A percentile compares a stretch with the other conserved stretches of the same genome.
phyloP scores from a whole-genome alignment of 1,140 invertebrate species.

The Drosophila rhopaloa region DNA sequence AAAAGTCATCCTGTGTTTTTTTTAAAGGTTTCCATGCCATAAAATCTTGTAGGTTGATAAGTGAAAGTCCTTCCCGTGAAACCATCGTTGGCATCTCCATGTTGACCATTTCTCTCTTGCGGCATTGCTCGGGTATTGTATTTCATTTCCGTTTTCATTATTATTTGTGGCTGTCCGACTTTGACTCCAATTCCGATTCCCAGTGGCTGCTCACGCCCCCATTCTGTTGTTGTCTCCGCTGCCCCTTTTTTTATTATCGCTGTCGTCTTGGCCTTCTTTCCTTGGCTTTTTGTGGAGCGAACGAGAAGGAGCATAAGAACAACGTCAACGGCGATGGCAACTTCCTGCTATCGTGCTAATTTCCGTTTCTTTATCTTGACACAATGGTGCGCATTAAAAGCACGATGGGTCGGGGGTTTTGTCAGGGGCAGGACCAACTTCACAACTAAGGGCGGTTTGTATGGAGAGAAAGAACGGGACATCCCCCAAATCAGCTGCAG shows the following conservation, averaged over 20 bases:
- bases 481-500: slow-evolving; percentile 47
- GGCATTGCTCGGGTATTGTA: slow-evolving; percentile 73
- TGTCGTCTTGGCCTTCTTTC: slow-evolving; percentile 31
- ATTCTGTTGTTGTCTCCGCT: slow-evolving; percentile 24
- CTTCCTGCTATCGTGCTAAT: slow-evolving; percentile 85
- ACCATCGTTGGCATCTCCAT: slow-evolving; percentile 10
- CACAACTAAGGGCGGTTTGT: slow-evolving; percentile 57
- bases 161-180: slow-evolving; percentile 76
- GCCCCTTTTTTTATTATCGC: slow-evolving; percentile 22
- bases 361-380: slow-evolving; percentile 85
- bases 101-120: slow-evolving; percentile 50
- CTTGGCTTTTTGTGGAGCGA: slow-evolving; percentile 37
- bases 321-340: slow-evolving; percentile 77
- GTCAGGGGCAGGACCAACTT: slow-evolving; percentile 42
- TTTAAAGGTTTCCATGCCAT: background rate
- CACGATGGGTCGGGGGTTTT: slow-evolving; percentile 20
- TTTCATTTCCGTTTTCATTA: slow-evolving; percentile 82
- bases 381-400: slow-evolving; percentile 84
- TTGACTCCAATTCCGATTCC: slow-evolving; percentile 55
- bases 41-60: background rate
- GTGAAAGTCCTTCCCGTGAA: background rate
- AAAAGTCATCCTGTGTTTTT: background rate
- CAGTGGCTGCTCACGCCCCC: slow-evolving; percentile 32
- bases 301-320: slow-evolving; percentile 41
- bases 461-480: background rate